These are phyloP conservation scores for Pocillopora verrucosa DNA, from an alignment of 64 coral and sea anemone genomes.

Conservation along the genomic window DNA sequence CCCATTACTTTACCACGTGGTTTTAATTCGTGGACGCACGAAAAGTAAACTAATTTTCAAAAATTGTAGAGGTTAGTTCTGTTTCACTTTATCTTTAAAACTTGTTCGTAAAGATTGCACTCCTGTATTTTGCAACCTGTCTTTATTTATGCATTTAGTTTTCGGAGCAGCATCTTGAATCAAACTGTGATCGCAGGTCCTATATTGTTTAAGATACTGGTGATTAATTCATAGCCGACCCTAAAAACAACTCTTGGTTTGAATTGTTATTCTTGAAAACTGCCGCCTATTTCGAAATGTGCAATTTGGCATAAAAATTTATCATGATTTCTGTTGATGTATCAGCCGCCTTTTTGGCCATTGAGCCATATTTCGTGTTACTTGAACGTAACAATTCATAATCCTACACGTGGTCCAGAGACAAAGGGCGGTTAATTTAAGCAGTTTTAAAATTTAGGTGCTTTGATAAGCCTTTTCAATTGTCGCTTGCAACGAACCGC, in stretches of 20 bases:
- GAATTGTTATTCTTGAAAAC: neutral
- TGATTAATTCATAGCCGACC: conserved; percentile 17
- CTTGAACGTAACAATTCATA: neutral
- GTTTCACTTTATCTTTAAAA: neutral
- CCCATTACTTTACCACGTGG: conserved; percentile 22
- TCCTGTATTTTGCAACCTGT: neutral
- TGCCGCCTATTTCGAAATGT: neutral
- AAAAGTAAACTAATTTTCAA: conserved; percentile 7
- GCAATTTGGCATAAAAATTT: neutral
- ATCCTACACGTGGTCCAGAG: conserved; percentile 32
- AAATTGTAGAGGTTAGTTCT: neutral
- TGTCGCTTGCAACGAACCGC: neutral
- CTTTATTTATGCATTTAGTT: neutral
- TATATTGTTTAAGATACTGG: neutral
- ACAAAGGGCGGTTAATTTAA: conserved; percentile 46
- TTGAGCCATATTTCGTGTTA: neutral
- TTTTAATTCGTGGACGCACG: neutral
- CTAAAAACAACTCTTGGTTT: neutral
- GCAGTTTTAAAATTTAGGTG: neutral
- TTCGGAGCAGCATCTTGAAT: neutral
- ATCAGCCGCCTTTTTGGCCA: neutral
- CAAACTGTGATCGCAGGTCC: neutral
- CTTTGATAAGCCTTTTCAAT: conserved; percentile 16
- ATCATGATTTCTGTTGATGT: neutral
- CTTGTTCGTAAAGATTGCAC: too few species aligned